phyloP scores from a whole-genome alignment of 2,113 vertebrate genomes.

The Rhinoderma darwinii region DNA sequence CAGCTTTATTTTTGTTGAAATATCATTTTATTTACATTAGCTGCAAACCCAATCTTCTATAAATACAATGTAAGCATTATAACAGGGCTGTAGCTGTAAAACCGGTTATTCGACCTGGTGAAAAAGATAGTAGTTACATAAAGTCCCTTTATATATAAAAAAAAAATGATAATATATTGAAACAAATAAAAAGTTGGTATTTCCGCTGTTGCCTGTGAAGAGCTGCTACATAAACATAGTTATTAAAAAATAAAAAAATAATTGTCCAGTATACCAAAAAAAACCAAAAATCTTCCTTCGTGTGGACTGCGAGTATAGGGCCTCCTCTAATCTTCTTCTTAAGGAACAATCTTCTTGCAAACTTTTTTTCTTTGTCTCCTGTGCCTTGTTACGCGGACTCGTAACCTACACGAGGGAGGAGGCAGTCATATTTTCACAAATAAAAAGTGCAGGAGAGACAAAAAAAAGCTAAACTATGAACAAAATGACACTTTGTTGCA shows the following conservation, averaged over 20 bases:
- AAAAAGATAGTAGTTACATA: background rate
- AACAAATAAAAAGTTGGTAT: background rate
- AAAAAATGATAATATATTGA: background rate
- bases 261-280: too few relatives aligned
- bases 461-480: too few relatives aligned
- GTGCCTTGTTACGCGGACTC: too few relatives aligned
- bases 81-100: background rate
- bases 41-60: conserved; percentile 18
- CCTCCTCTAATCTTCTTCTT: too few relatives aligned
- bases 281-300: too few relatives aligned
- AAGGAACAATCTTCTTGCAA: too few relatives aligned
- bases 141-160: conserved; percentile 1
- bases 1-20: background rate
- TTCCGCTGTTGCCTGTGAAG: background rate
- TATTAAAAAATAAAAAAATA: too few relatives aligned
- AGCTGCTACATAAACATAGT: background rate
- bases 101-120: background rate
- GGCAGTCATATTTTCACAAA: too few relatives aligned
- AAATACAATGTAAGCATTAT: conserved; percentile 33
- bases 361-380: too few relatives aligned
- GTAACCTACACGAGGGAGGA: too few relatives aligned
- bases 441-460: too few relatives aligned
- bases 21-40: conserved; percentile 15
- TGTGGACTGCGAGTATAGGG: too few relatives aligned
- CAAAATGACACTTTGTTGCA: background rate